A percentile compares a stretch with the other conserved stretches of the same genome.
phyloP scores from a whole-genome alignment of 2,797 vertebrate species.

The Sebastes iracundus region DNA sequence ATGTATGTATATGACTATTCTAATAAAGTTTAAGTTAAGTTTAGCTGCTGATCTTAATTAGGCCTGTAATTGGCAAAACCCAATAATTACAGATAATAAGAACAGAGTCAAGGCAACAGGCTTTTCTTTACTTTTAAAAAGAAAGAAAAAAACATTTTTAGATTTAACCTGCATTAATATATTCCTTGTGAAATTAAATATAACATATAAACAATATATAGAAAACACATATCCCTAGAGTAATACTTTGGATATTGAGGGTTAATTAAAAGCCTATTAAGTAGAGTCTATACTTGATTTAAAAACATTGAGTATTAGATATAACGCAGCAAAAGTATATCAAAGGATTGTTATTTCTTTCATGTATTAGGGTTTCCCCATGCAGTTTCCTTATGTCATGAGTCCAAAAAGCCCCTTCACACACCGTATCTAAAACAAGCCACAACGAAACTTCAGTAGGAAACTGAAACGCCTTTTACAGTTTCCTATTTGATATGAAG shows the following conservation, averaged over 20 bases:
- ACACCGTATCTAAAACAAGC: background rate
- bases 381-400: background rate
- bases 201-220: background rate
- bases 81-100: background rate
- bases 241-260: background rate
- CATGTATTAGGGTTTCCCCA: background rate
- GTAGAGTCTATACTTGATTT: background rate
- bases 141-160: background rate
- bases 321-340: background rate
- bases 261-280: background rate
- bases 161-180: background rate
- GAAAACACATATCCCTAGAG: background rate
- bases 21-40: too few relatives aligned
- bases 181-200: background rate
- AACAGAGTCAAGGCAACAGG: background rate
- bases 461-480: conserved; percentile 31
- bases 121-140: background rate
- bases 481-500: background rate
- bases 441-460: conserved; percentile 9
- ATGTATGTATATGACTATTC: too few relatives aligned
- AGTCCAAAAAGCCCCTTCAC: background rate
- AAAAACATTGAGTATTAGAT: background rate
- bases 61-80: background rate
- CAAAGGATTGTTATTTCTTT: background rate
- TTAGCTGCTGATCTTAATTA: background rate